Evolutionary conservation across 2,113 vertebrate genomes (phyloP).

Genomic region (Phyllostomus discolor): DNA sequence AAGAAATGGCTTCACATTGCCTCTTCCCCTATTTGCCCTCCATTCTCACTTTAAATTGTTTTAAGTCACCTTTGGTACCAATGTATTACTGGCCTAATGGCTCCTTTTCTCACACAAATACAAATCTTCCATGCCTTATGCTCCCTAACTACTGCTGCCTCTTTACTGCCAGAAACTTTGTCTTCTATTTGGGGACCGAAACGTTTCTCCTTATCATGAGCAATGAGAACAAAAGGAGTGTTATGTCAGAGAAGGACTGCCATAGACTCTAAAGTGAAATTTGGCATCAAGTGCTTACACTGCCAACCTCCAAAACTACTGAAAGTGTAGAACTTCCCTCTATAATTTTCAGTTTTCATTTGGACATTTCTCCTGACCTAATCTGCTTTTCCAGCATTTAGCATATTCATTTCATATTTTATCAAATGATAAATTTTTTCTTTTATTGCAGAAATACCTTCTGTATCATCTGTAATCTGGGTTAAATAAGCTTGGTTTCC

Average conservation of each 20-base stretch:
- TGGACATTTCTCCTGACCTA: background rate
- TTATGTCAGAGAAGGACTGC: background rate
- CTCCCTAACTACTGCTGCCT: background rate
- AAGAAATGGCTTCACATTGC: background rate
- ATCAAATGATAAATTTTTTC: background rate
- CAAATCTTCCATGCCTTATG: background rate
- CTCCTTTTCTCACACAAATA: background rate
- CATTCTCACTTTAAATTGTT: background rate
- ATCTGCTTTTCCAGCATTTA: background rate
- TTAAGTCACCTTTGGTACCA: background rate
- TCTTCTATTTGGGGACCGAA: background rate
- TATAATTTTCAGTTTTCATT: background rate
- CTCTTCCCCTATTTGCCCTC: background rate
- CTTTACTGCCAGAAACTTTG: background rate
- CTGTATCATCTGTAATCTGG: background rate
- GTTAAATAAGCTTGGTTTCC: background rate
- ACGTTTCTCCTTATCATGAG: background rate
- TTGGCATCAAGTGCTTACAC: background rate
- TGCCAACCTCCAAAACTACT: background rate
- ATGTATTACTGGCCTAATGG: background rate
- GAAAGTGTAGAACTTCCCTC: background rate
- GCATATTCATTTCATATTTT: slow-evolving; percentile 21
- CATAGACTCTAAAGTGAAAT: background rate
- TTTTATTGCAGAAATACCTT: background rate
- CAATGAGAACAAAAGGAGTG: background rate